Evolutionary conservation across 2,888 invertebrate genomes (phyloP), one percentile per base, ranked within the genome.

Genomic region (Dicyrtomina minuta): DNA sequence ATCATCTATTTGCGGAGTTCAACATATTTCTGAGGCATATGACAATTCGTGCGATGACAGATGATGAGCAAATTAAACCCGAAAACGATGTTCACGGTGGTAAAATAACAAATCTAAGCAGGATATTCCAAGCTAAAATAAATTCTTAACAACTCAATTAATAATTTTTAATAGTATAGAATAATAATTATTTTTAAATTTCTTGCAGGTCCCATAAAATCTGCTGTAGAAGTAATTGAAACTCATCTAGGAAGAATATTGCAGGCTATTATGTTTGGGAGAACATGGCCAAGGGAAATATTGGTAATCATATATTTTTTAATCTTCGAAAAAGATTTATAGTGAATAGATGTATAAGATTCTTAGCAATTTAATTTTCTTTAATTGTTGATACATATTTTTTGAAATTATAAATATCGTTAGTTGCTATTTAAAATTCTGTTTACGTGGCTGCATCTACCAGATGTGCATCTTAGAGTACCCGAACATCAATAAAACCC

Each of bases 401-500:
- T n/a, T n/a, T n/a, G n/a, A n/a, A n/a, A n/a, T n/a, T n/a, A n/a
- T n/a, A n/a, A n/a, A n/a, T n/a, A n/a, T n/a, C n/a, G n/a, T n/a
- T n/a, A n/a, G n/a, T n/a, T n/a, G n/a, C n/a, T n/a, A n/a, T n/a
- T n/a, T n/a, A n/a, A n/a, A n/a, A n/a, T n/a, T n/a, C n/a, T n/a
- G n/a, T n/a, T n/a, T n/a, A n/a, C n/a, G n/a, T n/a, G n/a, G n/a
- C n/a, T n/a, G n/a, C n/a, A n/a, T n/a, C 24, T 15, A n/a, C 22
- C 22, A 56, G 62, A 49, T 44, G 15, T 62, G 62, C 49, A 15
- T 62, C 24, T 22, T 44, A n/a, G 43, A 62, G 6, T 46, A 62
- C 15, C 62, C 62, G 24, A 62, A 44, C 26, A 24, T 62, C 8
- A 49, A n/a, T 46, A 46, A 24, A n/a, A 62, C 44, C 3, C 44